Percentiles rank a stretch among this genome's conserved stretches.
phyloP scores from a whole-genome alignment of 2,113 vertebrate genomes.

The Trichomycterus rosablanca region DNA sequence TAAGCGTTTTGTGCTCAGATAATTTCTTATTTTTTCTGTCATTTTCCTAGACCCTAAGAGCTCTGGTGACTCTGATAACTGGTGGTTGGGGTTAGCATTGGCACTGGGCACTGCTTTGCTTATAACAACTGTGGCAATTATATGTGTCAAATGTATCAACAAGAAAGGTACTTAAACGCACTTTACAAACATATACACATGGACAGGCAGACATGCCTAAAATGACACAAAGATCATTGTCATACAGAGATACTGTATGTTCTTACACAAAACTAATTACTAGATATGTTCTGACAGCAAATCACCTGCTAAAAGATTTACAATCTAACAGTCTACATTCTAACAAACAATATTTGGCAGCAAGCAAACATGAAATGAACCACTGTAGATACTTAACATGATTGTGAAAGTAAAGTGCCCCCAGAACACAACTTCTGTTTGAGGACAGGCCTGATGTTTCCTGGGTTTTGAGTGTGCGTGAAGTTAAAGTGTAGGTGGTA shows the following conservation, averaged over 20 bases:
- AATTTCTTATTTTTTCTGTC: neutral
- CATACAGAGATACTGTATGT: too few relatives aligned
- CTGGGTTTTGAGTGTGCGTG: neutral
- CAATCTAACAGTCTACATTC: too few relatives aligned
- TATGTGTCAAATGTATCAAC: neutral
- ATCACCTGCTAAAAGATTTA: too few relatives aligned
- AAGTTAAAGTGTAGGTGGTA: constrained; percentile 18
- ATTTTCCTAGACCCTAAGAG: neutral
- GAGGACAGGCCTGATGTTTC: constrained; percentile 15
- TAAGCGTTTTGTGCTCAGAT: neutral
- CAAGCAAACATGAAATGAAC: neutral
- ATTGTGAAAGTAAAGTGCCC: too few relatives aligned
- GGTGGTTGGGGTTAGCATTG: constrained; percentile 27
- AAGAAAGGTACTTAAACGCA: constrained; percentile 18
- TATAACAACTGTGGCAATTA: neutral
- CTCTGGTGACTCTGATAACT: neutral
- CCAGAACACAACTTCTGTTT: neutral
- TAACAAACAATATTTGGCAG: neutral
- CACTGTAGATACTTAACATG: too few relatives aligned
- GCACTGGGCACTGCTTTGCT: neutral
- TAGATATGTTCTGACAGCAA: neutral
- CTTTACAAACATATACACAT: neutral
- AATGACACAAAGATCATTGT: too few relatives aligned
- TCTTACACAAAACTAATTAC: neutral
- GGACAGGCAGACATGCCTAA: neutral